Base-by-base conservation (phyloP, 2,888 invertebrate genomes). In the Diogma glabrata region DNA sequence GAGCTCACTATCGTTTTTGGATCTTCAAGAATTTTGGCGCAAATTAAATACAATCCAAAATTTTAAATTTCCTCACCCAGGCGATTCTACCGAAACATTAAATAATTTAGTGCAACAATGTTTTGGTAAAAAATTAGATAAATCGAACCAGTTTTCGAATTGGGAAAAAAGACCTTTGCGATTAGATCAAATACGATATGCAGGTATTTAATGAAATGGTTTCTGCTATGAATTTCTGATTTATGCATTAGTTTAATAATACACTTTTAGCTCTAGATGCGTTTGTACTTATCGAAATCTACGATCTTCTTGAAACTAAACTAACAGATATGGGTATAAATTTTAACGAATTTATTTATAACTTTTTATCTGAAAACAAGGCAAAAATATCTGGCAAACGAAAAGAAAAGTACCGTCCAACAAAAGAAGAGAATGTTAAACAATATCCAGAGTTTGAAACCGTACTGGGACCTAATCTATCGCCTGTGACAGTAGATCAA, bases 241-340 rank as follows among this genome's bases (percentile, higher is more conserved):
- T n/a, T n/a, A n/a, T n/a, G n/a, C n/a, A n/a, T n/a, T n/a, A n/a
- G n/a, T n/a, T n/a, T n/a, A n/a, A n/a, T 60, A 78, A n/a, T n/a
- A n/a, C n/a, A n/a, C n/a, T n/a, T n/a, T n/a, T n/a, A n/a, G 91
- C 92, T 26, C 69, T 91, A 50, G 94, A 95, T 75, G 91, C 93
- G 1, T 84, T 80, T 71, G 90, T 92, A 60, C 73, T 95, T 52
- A 66, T 94, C 58, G 81, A 89, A 70, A 75, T 92, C 30, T 90
- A 87, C 69, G 75, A 81, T 50, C 77, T 76, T 45, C 67, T 93
- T 19, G 55, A 56, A 17, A 14, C 36, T 7, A 49, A 53, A 49
- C 40, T 58, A 17, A 50, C 51, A 4, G 46, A 52, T 12, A 63
- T 67, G 24, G 62, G 65, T 8, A 72, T 75, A 56, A 70, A 73